Percentiles rank a stretch among this genome's conserved stretches.
Conservation (phyloP, 2,797 vertebrate species). For the Poecilia velifera region DNA sequence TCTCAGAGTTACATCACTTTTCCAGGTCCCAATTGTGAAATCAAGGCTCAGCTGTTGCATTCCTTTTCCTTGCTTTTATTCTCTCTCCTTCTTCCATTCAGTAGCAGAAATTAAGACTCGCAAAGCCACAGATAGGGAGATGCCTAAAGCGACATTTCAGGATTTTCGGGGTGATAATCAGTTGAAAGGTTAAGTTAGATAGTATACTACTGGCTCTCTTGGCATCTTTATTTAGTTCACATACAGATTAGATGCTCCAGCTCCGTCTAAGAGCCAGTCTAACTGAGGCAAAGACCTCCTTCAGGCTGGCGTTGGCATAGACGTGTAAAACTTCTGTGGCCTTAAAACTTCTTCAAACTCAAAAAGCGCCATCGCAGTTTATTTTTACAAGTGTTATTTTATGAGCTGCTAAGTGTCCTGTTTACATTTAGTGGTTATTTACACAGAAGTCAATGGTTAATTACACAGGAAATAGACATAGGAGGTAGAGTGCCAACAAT, state of each 20-base stretch:
- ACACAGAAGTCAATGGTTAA: not conserved
- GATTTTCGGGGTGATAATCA: not conserved
- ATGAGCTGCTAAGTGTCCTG: not conserved
- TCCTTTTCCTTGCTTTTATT: conserved; percentile 29
- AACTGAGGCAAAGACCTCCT: not conserved
- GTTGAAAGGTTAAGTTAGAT: not conserved
- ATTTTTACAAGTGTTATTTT: not conserved
- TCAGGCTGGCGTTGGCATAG: too few relatives aligned
- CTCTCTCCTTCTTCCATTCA: conserved; percentile 14
- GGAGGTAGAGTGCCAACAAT: not conserved
- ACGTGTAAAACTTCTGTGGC: not conserved
- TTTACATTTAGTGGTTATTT: not conserved
- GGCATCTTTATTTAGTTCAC: not conserved
- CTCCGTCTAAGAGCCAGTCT: not conserved
- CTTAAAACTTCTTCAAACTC: not conserved
- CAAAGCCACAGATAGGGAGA: not conserved
- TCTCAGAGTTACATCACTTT: conserved; percentile 79
- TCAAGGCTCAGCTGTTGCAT: conserved; percentile 61
- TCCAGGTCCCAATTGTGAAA: conserved; percentile 70
- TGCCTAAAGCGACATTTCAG: not conserved
- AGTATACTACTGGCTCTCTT: not conserved
- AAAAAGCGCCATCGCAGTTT: not conserved
- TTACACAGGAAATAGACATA: not conserved
- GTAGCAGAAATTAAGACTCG: not conserved
- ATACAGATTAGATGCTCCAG: not conserved